Percentiles rank a stretch among this genome's conserved stretches.
phyloP scores from a whole-genome alignment of 2,797 vertebrate genomes.

The Xyrichtys novacula region DNA sequence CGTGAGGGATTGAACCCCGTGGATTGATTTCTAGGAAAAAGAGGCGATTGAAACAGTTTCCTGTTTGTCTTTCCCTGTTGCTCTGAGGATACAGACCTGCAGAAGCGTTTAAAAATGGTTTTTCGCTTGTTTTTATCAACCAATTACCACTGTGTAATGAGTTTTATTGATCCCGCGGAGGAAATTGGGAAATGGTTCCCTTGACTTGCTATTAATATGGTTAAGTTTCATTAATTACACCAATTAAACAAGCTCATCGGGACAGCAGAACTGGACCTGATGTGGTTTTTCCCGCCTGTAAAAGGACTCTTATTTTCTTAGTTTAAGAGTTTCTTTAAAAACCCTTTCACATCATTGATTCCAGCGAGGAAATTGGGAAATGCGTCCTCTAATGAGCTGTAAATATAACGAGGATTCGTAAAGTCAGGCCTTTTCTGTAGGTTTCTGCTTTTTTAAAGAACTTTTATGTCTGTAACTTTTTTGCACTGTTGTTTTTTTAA shows the following conservation, averaged over 20 bases:
- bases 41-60: not conserved
- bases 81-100: not conserved
- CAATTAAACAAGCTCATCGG: not conserved
- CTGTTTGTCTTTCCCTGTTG: not conserved
- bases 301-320: not conserved
- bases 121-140: conserved; percentile 6
- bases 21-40: not conserved
- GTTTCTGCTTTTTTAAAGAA: not conserved
- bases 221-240: not conserved
- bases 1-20: not conserved
- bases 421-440: too few relatives aligned
- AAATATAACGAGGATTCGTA: too few relatives aligned
- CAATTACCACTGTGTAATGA: conserved; percentile 28
- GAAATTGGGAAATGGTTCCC: conserved; percentile 26
- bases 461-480: not conserved
- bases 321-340: too few relatives aligned
- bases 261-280: not conserved
- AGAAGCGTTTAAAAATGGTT: conserved; percentile 17
- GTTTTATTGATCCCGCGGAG: conserved; percentile 36
- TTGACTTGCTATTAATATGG: conserved; percentile 5
- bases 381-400: too few relatives aligned
- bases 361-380: too few relatives aligned
- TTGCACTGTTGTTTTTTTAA: not conserved
- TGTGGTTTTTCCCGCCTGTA: not conserved
- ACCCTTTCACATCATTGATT: too few relatives aligned